phyloP scores from a whole-genome alignment of 2,797 vertebrate species.

The Pseudotriccus pelzelni region DNA sequence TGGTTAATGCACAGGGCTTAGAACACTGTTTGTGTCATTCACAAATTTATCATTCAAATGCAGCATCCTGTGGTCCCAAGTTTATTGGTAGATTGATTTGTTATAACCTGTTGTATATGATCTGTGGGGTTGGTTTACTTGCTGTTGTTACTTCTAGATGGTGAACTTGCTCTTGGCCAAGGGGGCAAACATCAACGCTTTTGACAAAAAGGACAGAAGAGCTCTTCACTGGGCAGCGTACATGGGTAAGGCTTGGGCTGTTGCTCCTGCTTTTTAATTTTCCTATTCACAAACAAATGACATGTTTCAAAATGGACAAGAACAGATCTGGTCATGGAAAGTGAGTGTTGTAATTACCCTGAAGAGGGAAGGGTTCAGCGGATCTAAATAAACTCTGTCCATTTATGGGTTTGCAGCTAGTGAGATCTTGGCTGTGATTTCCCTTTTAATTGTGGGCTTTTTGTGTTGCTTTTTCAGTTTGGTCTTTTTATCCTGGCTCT shows the following conservation, averaged over 20 bases:
- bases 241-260: constrained; percentile 84
- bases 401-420: not conserved
- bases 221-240: constrained; percentile 97
- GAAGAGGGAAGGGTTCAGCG: not conserved
- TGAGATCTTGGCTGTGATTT: not conserved
- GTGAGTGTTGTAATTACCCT: not conserved
- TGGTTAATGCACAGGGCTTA: not conserved
- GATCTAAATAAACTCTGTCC: not conserved
- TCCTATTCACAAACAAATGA: not conserved
- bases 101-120: not conserved
- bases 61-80: not conserved
- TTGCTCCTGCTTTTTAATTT: not conserved
- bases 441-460: not conserved
- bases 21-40: not conserved
- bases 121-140: not conserved
- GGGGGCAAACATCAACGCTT: constrained; percentile 98
- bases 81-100: not conserved
- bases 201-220: constrained; percentile 96
- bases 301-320: not conserved
- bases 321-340: not conserved
- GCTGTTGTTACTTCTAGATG: constrained; percentile 83
- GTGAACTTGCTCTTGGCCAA: constrained; percentile 91
- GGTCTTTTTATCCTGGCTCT: not conserved
- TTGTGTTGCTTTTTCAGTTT: not conserved
- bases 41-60: not conserved